Evolutionary conservation across 2,888 invertebrate species (phyloP).

Genomic region (Xestoiulus laeticollis): DNA sequence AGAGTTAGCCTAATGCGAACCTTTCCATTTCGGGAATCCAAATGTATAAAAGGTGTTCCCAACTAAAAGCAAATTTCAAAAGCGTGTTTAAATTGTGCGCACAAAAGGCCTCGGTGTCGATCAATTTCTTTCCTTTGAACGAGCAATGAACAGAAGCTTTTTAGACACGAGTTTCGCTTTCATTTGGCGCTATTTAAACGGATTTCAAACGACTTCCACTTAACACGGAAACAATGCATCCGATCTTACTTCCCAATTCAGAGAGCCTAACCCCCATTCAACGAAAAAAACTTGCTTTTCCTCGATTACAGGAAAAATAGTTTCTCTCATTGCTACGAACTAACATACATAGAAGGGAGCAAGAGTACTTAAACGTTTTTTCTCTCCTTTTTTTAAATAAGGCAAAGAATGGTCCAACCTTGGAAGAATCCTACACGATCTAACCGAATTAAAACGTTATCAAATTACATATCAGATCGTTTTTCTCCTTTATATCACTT

Average conservation of each 20-base stretch:
- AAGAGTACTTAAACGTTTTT: background rate
- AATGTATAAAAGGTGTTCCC: slow-evolving; percentile 43
- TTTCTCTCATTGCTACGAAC: background rate
- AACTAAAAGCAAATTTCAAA: slow-evolving; percentile 39
- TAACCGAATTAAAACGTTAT: background rate
- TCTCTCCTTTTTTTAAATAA: background rate
- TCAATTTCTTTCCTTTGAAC: slow-evolving; percentile 27
- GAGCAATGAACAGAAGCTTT: slow-evolving; percentile 38
- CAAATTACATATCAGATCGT: background rate
- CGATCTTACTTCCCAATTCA: slow-evolving; percentile 36
- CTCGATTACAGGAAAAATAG: background rate
- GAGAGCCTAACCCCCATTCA: slow-evolving; percentile 36
- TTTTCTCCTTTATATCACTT: too few species aligned
- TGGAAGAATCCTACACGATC: background rate
- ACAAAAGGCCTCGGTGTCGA: slow-evolving; percentile 41
- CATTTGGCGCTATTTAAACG: slow-evolving; percentile 43
- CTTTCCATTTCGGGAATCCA: slow-evolving; percentile 31
- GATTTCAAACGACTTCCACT: slow-evolving; percentile 43
- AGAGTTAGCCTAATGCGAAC: slow-evolving; percentile 27
- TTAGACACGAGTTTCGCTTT: slow-evolving; percentile 41
- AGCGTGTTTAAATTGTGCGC: slow-evolving; percentile 41
- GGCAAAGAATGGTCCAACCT: too few species aligned
- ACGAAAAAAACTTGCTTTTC: slow-evolving; percentile 18
- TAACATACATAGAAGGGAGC: background rate
- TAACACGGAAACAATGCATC: slow-evolving; percentile 41